Base-by-base conservation (phyloP, 2,888 invertebrate species). In the Melanotus villosus region DNA sequence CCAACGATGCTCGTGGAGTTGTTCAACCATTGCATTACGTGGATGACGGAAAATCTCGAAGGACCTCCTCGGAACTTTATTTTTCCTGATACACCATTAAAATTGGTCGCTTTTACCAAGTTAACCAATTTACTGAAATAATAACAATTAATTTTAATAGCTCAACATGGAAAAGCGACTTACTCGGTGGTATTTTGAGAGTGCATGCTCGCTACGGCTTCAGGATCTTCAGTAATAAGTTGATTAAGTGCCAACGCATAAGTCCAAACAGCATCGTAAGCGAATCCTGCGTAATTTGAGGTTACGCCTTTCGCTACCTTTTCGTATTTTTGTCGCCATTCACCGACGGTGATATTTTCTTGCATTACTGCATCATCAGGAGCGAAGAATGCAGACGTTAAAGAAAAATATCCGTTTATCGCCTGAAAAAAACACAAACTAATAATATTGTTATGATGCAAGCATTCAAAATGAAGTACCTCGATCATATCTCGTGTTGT, bases 241-340 rank as follows among this genome's bases (percentile, higher is more conserved):
- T 88, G 86, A 78, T 93, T 89, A 23, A 93, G 84, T 0, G 92
- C 93, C 34, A 89, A 84, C 2, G 92, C 94, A 81, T 92, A 94
- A 0, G 90, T 90, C 94, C 94, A 94, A 57, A 94, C 91, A 0
- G 93, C 93, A 83, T 94, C 94, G 78, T 94, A 94, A 0, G 92
- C 92, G 80, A 90, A 94, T 0, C 92, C 92, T 0, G 91, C 92
- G 80, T 92, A 93, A 73, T 89, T 87, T 0, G 91, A 91, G 6
- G 16, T 5, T 80, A 60, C 18, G 76, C 60, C n/a, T 65, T 65
- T 34, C 47, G 57, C 12, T 57, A 18, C 32, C 5, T 34, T 36
- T 30, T 83, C 80, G 76, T 89, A 90, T 1, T 83, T 80, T 7
- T 84, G 66, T 71, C 86, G 85, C 92, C 93, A 94, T 68, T 90